Evolutionary conservation across 2,888 invertebrate species (phyloP).

Genomic region (Pseudanteris insignis): DNA sequence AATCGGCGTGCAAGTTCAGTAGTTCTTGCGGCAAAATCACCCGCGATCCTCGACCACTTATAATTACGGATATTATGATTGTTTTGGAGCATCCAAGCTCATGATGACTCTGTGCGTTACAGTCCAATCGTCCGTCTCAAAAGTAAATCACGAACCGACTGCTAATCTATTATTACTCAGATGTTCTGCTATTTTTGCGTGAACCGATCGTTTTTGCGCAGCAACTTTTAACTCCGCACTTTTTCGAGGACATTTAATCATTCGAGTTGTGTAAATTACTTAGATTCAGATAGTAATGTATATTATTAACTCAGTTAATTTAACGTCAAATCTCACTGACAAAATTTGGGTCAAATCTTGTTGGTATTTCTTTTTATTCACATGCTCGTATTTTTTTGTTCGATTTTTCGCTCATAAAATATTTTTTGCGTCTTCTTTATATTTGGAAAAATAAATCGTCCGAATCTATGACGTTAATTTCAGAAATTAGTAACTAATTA

Average conservation of each 20-base stretch:
- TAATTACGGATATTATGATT: conserved; percentile 38
- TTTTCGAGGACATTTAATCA: conserved; percentile 11
- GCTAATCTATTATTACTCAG: conserved; percentile 20
- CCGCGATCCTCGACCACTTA: conserved; percentile 25
- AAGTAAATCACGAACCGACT: conserved; percentile 24
- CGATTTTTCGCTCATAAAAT: too few species aligned
- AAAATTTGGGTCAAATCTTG: too few species aligned
- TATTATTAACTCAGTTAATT: too few species aligned
- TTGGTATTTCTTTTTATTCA: too few species aligned
- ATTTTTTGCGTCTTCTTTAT: too few species aligned
- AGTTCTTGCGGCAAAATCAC: conserved; percentile 34
- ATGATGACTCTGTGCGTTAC: conserved; percentile 23
- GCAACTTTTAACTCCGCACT: background rate
- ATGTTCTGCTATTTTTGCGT: conserved; percentile 15
- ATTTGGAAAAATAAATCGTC: too few species aligned
- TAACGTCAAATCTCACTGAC: too few species aligned
- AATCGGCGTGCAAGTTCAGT: conserved; percentile 37
- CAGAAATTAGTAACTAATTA: too few species aligned
- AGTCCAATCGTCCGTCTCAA: conserved; percentile 19
- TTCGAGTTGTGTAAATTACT: conserved; percentile 10
- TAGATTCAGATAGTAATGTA: background rate
- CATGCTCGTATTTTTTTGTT: too few species aligned
- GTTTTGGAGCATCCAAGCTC: conserved; percentile 22
- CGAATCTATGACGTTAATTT: too few species aligned
- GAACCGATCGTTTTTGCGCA: conserved; percentile 11